Base-by-base conservation (phyloP, 2,797 vertebrate genomes). In the Sorex maritimensis region DNA sequence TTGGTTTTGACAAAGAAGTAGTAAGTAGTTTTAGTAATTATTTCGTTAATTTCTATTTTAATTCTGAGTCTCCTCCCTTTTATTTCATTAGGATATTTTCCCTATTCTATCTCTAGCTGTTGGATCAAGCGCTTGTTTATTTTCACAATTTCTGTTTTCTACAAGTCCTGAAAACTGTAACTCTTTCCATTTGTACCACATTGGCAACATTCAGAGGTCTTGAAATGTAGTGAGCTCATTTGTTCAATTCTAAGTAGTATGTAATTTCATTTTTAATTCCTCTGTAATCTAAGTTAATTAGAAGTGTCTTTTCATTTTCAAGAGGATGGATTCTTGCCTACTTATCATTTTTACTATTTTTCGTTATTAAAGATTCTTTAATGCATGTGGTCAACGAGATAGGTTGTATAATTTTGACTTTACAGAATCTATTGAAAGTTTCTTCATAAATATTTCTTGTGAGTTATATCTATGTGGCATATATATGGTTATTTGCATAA, bases 221-320 rank as follows among this genome's bases (percentile, higher is more conserved):
- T 24, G 30, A 95, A 71, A 83, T 81, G 84, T 23, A 83, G 63
- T 49, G 77, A 28, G 41, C 75, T 86, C 79, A 26, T 82, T 85
- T 95, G 90, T 93, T 90, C 90, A 74, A 88, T 95, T 95, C 93
- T 81, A 92, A 94, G 86, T 44, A 83, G 34, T 88, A 77, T 92
- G 81, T 93, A 79, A 93, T 95, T 96, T 96, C 84, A 87, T 79
- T 95, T 95, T 94, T 94, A 95, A 96, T 95, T 96, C 86, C 83
- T 94, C 92, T 84, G 78, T 92, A 92, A 95, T 95, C 81, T 81
- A 93, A 95, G 90, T 91, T 94, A 95, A 96, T 95, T 88, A 96
- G 86, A 93, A 84, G 52, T 83, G 65, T 72, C 49, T 90, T 87
- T 92, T 94, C 52, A 23, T 95, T 94, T 97, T 92, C 73, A 87